Percentiles rank a stretch among this genome's conserved stretches.
phyloP scores from a whole-genome alignment of 2,888 invertebrate genomes.

The Drosophila kuntzei region DNA sequence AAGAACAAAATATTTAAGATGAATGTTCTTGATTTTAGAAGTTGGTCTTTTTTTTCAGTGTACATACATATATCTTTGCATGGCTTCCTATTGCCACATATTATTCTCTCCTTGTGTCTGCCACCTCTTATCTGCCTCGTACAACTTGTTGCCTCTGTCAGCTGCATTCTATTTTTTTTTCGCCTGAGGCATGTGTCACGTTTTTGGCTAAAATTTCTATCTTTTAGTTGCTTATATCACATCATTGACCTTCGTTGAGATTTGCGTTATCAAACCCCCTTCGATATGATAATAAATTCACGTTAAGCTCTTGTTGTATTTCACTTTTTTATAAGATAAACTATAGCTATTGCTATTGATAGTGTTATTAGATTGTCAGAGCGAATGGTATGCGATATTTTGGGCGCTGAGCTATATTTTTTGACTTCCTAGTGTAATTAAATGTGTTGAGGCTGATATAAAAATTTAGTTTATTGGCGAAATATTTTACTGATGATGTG shows the following conservation, averaged over 20 bases:
- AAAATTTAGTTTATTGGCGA: constrained; percentile 1
- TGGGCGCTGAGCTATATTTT: constrained; percentile 1
- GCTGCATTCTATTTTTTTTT: constrained; percentile 36
- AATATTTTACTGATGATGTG: not conserved
- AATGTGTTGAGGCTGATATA: constrained; percentile 4
- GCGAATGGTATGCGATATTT: constrained; percentile 12
- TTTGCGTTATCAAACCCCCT: constrained; percentile 34
- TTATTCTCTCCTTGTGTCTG: constrained; percentile 9
- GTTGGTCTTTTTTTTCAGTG: too few species aligned
- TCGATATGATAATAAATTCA: constrained; percentile 9
- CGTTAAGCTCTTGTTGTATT: constrained; percentile 20
- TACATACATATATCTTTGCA: too few species aligned
- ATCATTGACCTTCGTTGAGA: constrained; percentile 48
- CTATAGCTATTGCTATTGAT: constrained; percentile 1
- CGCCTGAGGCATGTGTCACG: constrained; percentile 44
- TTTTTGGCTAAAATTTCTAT: constrained; percentile 39
- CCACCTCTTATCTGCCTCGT: constrained; percentile 18
- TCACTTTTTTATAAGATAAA: not conserved
- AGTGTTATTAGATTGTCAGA: constrained; percentile 7
- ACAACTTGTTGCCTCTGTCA: constrained; percentile 36
- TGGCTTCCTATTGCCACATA: constrained; percentile 40
- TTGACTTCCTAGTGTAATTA: constrained; percentile 11
- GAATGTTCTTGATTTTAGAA: too few species aligned
- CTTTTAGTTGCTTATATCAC: constrained; percentile 31
- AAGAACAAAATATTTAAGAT: too few species aligned